Percentiles rank a stretch among this genome's conserved stretches.
Evolutionary conservation across 1,140 invertebrate genomes (phyloP).

Genomic region (Pseudomyrmex sp.): DNA sequence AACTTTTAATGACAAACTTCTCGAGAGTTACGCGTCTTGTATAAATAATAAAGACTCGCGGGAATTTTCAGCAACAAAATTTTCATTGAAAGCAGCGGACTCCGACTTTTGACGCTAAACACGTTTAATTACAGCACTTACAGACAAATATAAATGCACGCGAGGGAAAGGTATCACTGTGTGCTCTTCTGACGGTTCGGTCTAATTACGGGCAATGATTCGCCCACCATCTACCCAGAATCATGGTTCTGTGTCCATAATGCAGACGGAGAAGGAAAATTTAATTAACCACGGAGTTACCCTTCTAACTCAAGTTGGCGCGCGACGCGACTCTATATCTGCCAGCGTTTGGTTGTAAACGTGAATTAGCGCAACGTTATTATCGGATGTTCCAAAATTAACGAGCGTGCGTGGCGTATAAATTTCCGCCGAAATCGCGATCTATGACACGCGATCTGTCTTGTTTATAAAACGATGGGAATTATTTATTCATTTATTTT

Average conservation of each 20-base stretch:
- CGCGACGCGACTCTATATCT: slow-evolving; percentile 4
- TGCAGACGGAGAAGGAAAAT: slow-evolving; percentile 35
- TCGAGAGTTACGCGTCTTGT: too few species aligned
- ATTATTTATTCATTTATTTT: too few species aligned
- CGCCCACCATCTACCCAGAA: slow-evolving; percentile 1
- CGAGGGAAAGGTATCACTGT: neutral
- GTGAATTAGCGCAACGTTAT: slow-evolving; percentile 30
- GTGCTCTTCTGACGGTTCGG: neutral
- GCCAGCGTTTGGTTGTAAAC: slow-evolving; percentile 28
- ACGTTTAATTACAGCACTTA: neutral
- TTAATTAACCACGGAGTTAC: slow-evolving; percentile 47
- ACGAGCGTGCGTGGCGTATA: slow-evolving; percentile 1
- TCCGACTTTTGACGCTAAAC: neutral
- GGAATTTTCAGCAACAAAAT: too few species aligned
- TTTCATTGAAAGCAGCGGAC: too few species aligned
- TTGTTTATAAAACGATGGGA: neutral
- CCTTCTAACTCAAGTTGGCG: neutral
- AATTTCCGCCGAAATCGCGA: slow-evolving; percentile 21
- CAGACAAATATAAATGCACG: neutral
- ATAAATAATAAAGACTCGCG: neutral
- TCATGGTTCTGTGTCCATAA: slow-evolving; percentile 20
- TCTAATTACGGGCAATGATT: slow-evolving; percentile 39
- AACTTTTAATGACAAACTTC: too few species aligned
- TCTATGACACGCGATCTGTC: neutral
- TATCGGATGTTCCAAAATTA: slow-evolving; percentile 48